phyloP scores from a whole-genome alignment of 2,888 invertebrate species.

The Amblyjoppa fuscipennis region DNA sequence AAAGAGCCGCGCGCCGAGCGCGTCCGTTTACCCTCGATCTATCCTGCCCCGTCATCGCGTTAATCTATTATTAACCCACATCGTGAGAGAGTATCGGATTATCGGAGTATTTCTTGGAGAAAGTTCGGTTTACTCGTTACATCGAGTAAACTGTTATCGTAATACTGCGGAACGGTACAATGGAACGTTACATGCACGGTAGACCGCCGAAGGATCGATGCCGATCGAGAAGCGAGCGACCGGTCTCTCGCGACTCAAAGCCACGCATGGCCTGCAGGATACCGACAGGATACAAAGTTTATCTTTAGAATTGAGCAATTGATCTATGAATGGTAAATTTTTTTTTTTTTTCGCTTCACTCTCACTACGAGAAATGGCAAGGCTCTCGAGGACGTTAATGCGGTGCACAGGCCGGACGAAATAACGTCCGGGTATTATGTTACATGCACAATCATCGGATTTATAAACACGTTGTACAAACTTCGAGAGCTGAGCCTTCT shows the following conservation, averaged over 20 bases:
- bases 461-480: conserved; percentile 44
- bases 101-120: conserved; percentile 59
- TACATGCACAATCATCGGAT: conserved; percentile 52
- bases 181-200: conserved; percentile 2
- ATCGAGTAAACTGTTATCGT: background rate
- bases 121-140: conserved; percentile 19
- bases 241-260: conserved; percentile 2
- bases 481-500: background rate
- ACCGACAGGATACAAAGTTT: conserved; percentile 48
- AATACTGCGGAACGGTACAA: conserved; percentile 16
- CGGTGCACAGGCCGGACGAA: conserved; percentile 29
- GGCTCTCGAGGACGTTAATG: conserved; percentile 35
- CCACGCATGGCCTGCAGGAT: conserved; percentile 32
- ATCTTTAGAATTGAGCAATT: conserved; percentile 55
- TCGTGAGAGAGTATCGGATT: conserved; percentile 64
- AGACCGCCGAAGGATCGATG: conserved; percentile 37
- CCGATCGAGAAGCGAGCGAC: conserved; percentile 6
- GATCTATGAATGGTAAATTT: conserved; percentile 24
- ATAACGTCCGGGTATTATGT: conserved; percentile 58
- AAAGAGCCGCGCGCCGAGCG: background rate
- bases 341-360: conserved; percentile 13
- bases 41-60: conserved; percentile 8
- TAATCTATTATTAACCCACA: conserved; percentile 28
- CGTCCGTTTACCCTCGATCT: conserved; percentile 31
- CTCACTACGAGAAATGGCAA: conserved; percentile 22